phyloP scores from a whole-genome alignment of 2,888 invertebrate genomes.

The Palloptera scutellata region DNA sequence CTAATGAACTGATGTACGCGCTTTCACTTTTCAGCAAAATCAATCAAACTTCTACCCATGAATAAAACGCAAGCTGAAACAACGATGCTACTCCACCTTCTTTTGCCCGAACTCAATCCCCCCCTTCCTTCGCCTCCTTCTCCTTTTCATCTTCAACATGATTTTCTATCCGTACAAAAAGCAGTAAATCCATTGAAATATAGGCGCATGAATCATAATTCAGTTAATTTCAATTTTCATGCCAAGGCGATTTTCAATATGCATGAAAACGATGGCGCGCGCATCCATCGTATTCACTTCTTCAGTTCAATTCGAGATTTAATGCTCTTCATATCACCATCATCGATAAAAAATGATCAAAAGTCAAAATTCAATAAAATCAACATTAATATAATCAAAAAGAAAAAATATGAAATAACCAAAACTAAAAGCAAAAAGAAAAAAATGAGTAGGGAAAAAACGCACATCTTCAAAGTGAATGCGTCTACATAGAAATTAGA shows the following conservation, averaged over 20 bases:
- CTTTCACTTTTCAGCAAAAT: constrained; percentile 28
- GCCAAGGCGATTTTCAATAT: constrained; percentile 23
- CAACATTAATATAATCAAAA: constrained; percentile 41
- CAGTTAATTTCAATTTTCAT: constrained; percentile 44
- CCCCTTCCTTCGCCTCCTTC: background rate
- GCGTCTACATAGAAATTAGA: background rate
- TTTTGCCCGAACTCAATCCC: background rate
- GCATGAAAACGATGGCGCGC: constrained; percentile 2
- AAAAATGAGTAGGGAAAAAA: background rate
- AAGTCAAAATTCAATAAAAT: constrained; percentile 43
- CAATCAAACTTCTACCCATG: constrained; percentile 22
- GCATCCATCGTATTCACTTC: no score
- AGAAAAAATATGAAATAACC: no score
- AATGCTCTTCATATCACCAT: background rate
- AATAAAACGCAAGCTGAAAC: background rate
- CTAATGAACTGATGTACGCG: constrained; percentile 12
- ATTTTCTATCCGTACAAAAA: background rate
- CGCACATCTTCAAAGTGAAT: no score
- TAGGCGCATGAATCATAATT: constrained; percentile 40
- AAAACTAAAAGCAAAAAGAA: constrained; percentile 6
- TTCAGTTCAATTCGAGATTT: background rate
- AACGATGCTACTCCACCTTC: constrained; percentile 7
- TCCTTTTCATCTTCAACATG: no score
- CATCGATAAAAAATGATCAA: constrained; percentile 42
- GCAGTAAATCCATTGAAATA: constrained; percentile 32